Conservation (phyloP, 1,140 invertebrate species). For the Diprion similis region DNA sequence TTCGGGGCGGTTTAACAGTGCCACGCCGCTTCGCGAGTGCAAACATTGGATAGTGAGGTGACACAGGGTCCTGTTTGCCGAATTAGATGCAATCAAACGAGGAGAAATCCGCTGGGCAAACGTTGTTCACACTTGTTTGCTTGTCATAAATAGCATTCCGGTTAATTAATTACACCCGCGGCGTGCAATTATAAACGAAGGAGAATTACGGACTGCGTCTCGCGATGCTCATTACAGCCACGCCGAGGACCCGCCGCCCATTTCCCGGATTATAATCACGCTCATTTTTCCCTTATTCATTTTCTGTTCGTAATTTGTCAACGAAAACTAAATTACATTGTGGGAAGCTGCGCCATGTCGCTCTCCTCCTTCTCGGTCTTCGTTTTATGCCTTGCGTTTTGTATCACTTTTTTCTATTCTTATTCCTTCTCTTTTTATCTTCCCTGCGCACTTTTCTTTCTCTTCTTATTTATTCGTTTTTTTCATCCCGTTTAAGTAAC, state of each 20-base stretch:
- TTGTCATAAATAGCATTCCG: slow-evolving; percentile 41
- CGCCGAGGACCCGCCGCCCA: slow-evolving; percentile 37
- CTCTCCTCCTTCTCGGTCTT: background rate
- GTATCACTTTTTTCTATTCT: background rate
- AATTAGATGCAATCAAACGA: slow-evolving; percentile 54
- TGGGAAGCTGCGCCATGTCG: background rate
- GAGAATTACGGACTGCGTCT: background rate
- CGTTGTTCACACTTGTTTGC: slow-evolving; percentile 39
- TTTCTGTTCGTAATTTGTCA: slow-evolving; percentile 21
- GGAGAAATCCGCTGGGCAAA: slow-evolving; percentile 45
- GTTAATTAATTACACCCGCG: slow-evolving; percentile 27
- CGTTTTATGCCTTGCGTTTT: background rate
- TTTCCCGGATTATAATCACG: slow-evolving; percentile 43
- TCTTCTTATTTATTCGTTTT: no score
- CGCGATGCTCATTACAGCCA: background rate
- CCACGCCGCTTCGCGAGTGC: slow-evolving; percentile 12
- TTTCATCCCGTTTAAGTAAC: no score
- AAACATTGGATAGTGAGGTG: slow-evolving; percentile 34
- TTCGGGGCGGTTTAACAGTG: background rate
- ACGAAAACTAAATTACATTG: background rate
- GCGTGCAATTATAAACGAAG: slow-evolving; percentile 25
- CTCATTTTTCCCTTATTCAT: slow-evolving; percentile 33
- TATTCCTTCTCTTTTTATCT: background rate
- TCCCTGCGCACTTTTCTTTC: no score
- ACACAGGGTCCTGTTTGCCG: slow-evolving; percentile 40